Evolutionary conservation across 2,113 vertebrate genomes (phyloP), one percentile per base, ranked within the genome.

Genomic region (Phodopus roborovskii): DNA sequence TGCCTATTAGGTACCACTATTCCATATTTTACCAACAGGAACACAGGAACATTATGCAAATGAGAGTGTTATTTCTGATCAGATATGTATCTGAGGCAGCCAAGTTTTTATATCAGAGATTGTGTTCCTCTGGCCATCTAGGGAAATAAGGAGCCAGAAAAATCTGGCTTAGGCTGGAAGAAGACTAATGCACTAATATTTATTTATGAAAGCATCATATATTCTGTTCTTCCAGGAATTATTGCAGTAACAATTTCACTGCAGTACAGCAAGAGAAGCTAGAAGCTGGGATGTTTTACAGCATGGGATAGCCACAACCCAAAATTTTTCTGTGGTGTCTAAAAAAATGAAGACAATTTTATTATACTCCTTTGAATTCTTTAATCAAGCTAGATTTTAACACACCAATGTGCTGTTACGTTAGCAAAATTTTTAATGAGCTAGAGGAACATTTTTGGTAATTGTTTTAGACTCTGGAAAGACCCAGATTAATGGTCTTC

Each of bases 1-100:
- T 87, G 87, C 75, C 85, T 22, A 81, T 97, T 97, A 96, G 56
- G 96, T 97, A 81, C 78, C 30, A 19, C 95, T 93, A 39, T 28
- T 78, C 82, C 92, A 75, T 97, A 97, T 97, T 98, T 98, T 89
- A 98, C 88, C 91, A 98, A 85, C 56, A 96, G 94, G 97, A 95
- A 91, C 92, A 73, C 79, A 95, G 87, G 82, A 53, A n/a, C 62
- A 93, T 89, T 97, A 97, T 94, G 74, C 33, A 96, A 98, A 26
- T 83, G 89, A 94, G 56, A 95, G 36, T 70, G 82, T 97, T 95
- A 82, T 77, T 97, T 66, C 82, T 95, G 79, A 88, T 97, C 92
- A 97, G 86, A 95, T 94, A 83, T 3, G 48, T 50, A 79, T 79
- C 79, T 95, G 93, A 97, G 97, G 92, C 75, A 3, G 93, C 81